Evolutionary conservation across 2,888 invertebrate genomes (phyloP), one percentile per base, ranked within the genome.

Genomic region (Brachylomia viminalis): DNA sequence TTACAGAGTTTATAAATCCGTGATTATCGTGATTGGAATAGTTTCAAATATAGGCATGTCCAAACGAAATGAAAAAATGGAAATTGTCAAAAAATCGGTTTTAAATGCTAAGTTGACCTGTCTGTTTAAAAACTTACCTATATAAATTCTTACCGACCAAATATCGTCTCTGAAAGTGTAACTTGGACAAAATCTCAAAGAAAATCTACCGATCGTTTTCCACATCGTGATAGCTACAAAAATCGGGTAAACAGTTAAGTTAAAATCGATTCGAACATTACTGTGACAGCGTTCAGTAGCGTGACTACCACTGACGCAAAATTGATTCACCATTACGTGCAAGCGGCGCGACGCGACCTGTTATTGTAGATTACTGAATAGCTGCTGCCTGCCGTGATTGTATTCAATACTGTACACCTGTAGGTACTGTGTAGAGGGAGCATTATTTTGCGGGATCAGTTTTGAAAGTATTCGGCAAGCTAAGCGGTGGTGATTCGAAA

Each of bases 281-380:
- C 71, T 64, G 67, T 80, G 72, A 77, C 71, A 74, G 72, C 72
- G 68, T 23, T 38, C 67, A 59, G 75, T 87, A 72, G 88, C 87
- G 88, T 87, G 88, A 82, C 87, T 72, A 58, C 58, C 17, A 42
- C 45, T 65, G 77, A 80, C 77, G 67, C 68, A 62, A 75, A 86
- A 88, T 87, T 87, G 87, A 88, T 86, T 88, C 85, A 73, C 81
- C 74, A 78, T 87, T 86, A 84, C 66, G 47, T 15, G 23, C 61
- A 8, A 58, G 49, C 56, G 54, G 33, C 67, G 59, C 72, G 49
- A 6, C 13, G 38, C 62, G 69, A 38, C n/a, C 56, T 38, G 77
- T 62, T 72, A 74, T 72, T 77, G 83, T 77, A 77, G 77, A 72
- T 74, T 72, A 77, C 68, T 59, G 59, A 85, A 73, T 68, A 71